Base-by-base conservation (phyloP, 2,888 invertebrate species). In the Trichogramma evanescens region DNA sequence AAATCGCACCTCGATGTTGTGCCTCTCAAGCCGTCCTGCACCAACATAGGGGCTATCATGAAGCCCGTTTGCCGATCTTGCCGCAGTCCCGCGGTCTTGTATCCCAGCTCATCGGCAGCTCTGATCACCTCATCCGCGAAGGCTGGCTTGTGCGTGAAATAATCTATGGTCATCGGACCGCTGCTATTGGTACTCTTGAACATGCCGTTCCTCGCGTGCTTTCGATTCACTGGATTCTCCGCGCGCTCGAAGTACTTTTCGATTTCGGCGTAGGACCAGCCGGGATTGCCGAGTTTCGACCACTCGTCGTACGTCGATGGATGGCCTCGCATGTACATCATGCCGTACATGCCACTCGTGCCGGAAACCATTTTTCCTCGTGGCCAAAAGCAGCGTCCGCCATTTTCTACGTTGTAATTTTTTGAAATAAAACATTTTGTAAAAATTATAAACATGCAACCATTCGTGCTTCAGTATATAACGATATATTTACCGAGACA, bases 311-410 rank as follows among this genome's bases (percentile, higher is more conserved):
- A 87, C 58, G 86, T 82, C 9, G 75, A 74, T 0, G 78, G 80
- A 67, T 82, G 83, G 0, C 86, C 86, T 38, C 84, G 79, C 0
- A 83, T 78, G 70, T 85, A 86, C 68, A 86, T 78, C 82, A 86
- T 86, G 3, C 82, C 86, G 70, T 86, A 85, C 50, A 86, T 78
- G 1, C 82, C 82, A 38, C 83, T 82, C 0, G 83, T 82, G 4
- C 87, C 87, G 7, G 86, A 85, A 44, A 87, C 74, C 72, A 83
- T 80, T 64, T 78, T 80, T 0, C 80, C 80, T 13, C 85, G 75
- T 0, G 81, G 81, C 81, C 81, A 81, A 7, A 69, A 69, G 66
- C 81, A 81, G 3, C 70, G 62, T 1, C 80, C 80, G 1, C 66
- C 70, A 4, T 62, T 71, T 61, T 70, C 73, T 70, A 68, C 38